These are phyloP conservation scores for Poeciliopsis occidentalis DNA, from an alignment of 2,113 vertebrate genomes.

Conservation along the genomic window DNA sequence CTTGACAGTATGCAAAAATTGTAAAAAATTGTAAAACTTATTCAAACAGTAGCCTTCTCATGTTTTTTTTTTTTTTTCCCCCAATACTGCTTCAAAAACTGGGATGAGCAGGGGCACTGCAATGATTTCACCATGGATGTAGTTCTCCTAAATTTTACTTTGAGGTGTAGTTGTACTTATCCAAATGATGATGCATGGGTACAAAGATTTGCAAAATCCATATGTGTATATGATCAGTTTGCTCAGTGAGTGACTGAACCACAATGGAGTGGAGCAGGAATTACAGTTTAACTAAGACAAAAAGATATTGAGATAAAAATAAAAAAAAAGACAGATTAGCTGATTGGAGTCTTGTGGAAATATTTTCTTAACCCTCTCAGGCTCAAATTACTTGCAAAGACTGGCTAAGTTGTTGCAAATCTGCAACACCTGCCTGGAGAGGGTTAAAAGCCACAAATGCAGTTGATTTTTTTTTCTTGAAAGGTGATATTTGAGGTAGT, in stretches of 20 bases:
- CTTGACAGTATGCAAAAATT: constrained; percentile 25
- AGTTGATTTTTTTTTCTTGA: constrained; percentile 22
- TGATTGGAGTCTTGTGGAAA: background rate
- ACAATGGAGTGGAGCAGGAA: background rate
- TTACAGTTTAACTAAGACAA: background rate
- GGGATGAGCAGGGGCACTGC: background rate
- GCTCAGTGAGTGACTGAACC: background rate
- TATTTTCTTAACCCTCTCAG: no score
- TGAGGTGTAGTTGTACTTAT: background rate
- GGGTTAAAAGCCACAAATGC: constrained; percentile 14
- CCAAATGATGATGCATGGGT: background rate
- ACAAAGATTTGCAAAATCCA: background rate
- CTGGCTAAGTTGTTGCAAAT: no score
- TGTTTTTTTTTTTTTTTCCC: background rate
- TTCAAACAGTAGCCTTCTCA: background rate
- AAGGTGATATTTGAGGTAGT: constrained; percentile 13
- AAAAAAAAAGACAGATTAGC: no score
- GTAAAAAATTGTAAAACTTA: background rate
- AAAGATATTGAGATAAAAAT: background rate
- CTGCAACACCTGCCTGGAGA: no score
- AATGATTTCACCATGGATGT: background rate
- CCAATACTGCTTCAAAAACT: background rate
- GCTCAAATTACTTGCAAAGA: no score
- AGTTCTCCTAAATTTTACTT: background rate
- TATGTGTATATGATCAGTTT: background rate